These are phyloP conservation scores for Babylonia areolata DNA, from an alignment of 1,140 invertebrate species.

Conservation along the genomic window DNA sequence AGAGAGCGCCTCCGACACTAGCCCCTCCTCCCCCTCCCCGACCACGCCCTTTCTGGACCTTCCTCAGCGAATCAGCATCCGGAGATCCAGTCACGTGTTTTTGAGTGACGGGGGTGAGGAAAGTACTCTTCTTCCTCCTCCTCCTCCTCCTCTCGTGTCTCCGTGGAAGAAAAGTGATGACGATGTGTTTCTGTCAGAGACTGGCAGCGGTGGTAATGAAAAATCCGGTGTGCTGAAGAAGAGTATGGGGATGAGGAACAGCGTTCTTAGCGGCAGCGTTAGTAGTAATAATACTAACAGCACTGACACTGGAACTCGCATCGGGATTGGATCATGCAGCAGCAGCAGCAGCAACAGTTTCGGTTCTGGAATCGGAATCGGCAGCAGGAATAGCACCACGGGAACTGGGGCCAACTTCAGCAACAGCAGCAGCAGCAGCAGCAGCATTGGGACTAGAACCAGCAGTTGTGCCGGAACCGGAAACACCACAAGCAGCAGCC, in stretches of 20 bases:
- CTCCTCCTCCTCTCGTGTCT: not conserved
- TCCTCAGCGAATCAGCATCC: constrained; percentile 9
- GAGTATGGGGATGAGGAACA: not conserved
- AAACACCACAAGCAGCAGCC: not conserved
- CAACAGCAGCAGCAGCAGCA: not conserved
- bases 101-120: constrained; percentile 24
- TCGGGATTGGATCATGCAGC: no score
- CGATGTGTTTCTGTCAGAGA: not conserved
- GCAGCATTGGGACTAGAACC: not conserved
- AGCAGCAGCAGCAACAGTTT: not conserved
- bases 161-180: constrained; percentile 6
- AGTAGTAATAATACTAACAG: no score
- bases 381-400: not conserved
- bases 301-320: not conserved
- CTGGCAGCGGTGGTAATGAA: no score
- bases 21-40: not conserved
- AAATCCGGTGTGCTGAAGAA: no score
- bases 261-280: not conserved
- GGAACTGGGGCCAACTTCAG: not conserved
- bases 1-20: not conserved
- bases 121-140: not conserved
- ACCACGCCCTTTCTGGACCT: not conserved
- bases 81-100: constrained; percentile 36
- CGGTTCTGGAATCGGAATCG: not conserved
- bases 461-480: not conserved